Evolutionary conservation across 2,888 invertebrate genomes (phyloP).

Genomic region (Acleris holmiana): DNA sequence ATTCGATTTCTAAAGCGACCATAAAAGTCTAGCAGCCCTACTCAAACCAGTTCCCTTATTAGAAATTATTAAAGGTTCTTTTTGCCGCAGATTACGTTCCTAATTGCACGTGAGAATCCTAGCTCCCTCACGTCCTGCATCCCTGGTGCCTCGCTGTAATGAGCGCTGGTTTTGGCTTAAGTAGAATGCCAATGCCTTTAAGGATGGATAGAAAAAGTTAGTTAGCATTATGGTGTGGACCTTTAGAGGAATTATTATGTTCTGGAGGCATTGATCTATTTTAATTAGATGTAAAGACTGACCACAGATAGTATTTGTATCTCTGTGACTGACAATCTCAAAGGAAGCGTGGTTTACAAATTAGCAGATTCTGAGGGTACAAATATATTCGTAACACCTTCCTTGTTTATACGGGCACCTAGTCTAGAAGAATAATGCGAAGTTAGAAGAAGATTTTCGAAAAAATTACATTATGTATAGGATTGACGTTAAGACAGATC

Average conservation of each 20-base stretch:
- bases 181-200: constrained; percentile 20
- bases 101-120: constrained; percentile 50
- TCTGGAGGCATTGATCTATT: too few relatives aligned
- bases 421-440: too few relatives aligned
- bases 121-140: constrained; percentile 3
- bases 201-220: constrained; percentile 19
- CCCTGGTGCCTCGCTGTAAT: constrained; percentile 12
- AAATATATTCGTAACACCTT: too few relatives aligned
- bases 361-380: too few relatives aligned
- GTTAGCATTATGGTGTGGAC: constrained; percentile 16
- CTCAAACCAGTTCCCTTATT: constrained; percentile 61
- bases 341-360: too few relatives aligned
- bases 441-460: too few relatives aligned
- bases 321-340: too few relatives aligned
- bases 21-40: constrained; percentile 19
- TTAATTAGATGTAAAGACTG: too few relatives aligned
- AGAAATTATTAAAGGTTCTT: constrained; percentile 68
- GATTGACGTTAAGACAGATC: too few relatives aligned
- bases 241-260: neutral
- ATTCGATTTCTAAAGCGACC: neutral
- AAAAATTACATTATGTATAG: too few relatives aligned
- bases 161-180: constrained; percentile 26
- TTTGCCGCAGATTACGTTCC: constrained; percentile 54
- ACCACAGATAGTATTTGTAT: too few relatives aligned
- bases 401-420: too few relatives aligned